phyloP scores from a whole-genome alignment of 30 jellyfish, hydroid and myxozoan genomes.

The Clytia hemisphaerica region DNA sequence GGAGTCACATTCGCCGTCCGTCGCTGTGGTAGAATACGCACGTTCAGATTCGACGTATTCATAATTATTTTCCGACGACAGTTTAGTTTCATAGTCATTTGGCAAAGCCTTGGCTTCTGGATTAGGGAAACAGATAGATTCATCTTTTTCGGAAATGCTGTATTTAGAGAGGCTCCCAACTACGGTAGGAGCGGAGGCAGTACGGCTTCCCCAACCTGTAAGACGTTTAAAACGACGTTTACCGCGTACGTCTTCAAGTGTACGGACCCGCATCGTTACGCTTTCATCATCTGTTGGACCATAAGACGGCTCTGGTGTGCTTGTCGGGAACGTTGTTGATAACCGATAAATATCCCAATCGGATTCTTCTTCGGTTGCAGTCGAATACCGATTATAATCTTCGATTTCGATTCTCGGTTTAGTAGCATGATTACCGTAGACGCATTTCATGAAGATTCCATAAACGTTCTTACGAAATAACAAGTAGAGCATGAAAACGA shows the following conservation, averaged over 20 bases:
- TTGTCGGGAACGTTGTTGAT: slow-evolving; percentile 87
- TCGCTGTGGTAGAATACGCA: slow-evolving; percentile 36
- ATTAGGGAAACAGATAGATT: no score
- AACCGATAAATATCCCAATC: slow-evolving; percentile 90
- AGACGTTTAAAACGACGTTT: slow-evolving; percentile 55
- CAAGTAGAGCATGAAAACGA: slow-evolving; percentile 61
- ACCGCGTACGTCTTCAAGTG: slow-evolving; percentile 77
- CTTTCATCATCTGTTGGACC: slow-evolving; percentile 81
- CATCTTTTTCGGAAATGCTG: slow-evolving; percentile 46
- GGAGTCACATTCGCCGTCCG: slow-evolving; percentile 44
- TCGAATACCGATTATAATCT: slow-evolving; percentile 90
- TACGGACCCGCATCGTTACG: slow-evolving; percentile 60
- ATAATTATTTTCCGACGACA: neutral
- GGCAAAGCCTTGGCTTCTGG: neutral
- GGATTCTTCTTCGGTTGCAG: slow-evolving; percentile 78
- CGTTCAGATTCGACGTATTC: slow-evolving; percentile 5
- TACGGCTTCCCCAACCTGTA: slow-evolving; percentile 93
- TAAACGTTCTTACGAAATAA: slow-evolving; percentile 71
- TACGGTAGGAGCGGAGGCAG: slow-evolving; percentile 98
- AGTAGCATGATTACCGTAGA: slow-evolving; percentile 45
- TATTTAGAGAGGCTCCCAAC: slow-evolving; percentile 72
- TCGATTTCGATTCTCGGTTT: slow-evolving; percentile 94
- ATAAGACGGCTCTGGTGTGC: slow-evolving; percentile 97
- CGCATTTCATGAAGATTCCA: slow-evolving; percentile 58
- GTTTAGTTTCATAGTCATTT: neutral